These are phyloP conservation scores for Sebastes itinus DNA, from an alignment of 2,797 vertebrate species.

Conservation along the genomic window DNA sequence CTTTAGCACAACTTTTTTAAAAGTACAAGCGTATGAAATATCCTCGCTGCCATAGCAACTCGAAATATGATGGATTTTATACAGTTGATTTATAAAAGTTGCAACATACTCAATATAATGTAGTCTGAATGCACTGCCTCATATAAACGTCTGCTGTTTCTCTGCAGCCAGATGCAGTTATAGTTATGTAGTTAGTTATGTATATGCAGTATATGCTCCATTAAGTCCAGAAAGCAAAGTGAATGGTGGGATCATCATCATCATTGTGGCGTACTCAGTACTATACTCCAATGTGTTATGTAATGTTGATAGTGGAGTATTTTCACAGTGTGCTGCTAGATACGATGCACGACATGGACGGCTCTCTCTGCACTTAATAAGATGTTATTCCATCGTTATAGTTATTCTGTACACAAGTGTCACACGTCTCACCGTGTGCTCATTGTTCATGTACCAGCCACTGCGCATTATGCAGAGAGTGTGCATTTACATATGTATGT, in stretches of 20 bases:
- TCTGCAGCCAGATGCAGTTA: not conserved
- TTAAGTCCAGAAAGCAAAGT: no score
- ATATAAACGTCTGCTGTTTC: not conserved
- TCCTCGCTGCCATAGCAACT: not conserved
- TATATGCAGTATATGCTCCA: no score
- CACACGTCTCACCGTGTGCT: conserved; percentile 1
- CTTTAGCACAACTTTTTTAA: not conserved
- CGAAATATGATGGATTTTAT: not conserved
- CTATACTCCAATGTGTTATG: no score
- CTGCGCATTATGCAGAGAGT: conserved; percentile 31
- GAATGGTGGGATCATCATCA: no score
- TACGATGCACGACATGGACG: not conserved
- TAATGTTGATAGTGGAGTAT: not conserved
- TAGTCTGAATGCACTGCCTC: not conserved
- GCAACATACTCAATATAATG: not conserved
- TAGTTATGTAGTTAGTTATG: not conserved
- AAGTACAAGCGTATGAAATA: not conserved
- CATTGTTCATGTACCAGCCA: conserved; percentile 45
- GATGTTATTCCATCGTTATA: not conserved
- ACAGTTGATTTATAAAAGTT: not conserved
- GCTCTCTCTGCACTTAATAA: not conserved
- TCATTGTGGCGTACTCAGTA: no score
- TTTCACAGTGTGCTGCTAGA: not conserved
- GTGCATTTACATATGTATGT: conserved; percentile 28
- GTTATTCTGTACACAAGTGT: conserved; percentile 9